Conservation (phyloP, 2,797 vertebrate species). For the Taenioides sp. region DNA sequence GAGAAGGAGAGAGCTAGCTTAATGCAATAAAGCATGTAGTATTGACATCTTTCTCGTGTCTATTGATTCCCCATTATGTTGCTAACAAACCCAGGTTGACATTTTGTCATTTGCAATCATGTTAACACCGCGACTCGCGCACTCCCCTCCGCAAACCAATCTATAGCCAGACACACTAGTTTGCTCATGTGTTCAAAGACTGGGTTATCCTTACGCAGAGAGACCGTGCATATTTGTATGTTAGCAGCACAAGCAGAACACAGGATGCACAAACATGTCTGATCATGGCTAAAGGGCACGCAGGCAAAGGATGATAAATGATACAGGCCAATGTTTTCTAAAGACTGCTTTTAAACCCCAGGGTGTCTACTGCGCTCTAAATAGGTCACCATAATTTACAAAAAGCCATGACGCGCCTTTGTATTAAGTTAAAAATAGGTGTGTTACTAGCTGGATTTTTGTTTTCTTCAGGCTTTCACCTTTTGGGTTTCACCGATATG, state of each 20-base stretch:
- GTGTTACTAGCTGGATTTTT: background rate
- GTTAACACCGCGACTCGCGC: conserved; percentile 78
- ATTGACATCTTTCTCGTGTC: conserved; percentile 84
- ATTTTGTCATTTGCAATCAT: conserved; percentile 87
- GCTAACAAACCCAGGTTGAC: conserved; percentile 86
- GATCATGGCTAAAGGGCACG: conserved; percentile 25
- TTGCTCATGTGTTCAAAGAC: conserved; percentile 45
- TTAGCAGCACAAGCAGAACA: background rate
- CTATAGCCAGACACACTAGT: conserved; percentile 68
- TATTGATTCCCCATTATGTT: conserved; percentile 86
- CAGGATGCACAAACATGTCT: conserved; percentile 5
- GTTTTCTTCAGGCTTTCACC: background rate
- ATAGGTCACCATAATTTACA: conserved; percentile 3
- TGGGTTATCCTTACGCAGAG: conserved; percentile 19
- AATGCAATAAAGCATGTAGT: conserved; percentile 83
- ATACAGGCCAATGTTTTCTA: conserved; percentile 15
- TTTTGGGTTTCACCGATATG: background rate
- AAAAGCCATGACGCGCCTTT: conserved; percentile 1
- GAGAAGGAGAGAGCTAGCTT: conserved; percentile 74
- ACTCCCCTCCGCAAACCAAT: conserved; percentile 71
- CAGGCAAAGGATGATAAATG: conserved; percentile 29
- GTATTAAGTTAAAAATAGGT: conserved; percentile 12
- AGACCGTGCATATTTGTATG: conserved; percentile 47
- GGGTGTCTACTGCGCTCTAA: conserved; percentile 3
- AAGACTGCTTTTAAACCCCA: conserved; percentile 7